These are phyloP conservation scores for Scylla paramamosain DNA, from an alignment of 1,140 invertebrate genomes.

Conservation along the genomic window DNA sequence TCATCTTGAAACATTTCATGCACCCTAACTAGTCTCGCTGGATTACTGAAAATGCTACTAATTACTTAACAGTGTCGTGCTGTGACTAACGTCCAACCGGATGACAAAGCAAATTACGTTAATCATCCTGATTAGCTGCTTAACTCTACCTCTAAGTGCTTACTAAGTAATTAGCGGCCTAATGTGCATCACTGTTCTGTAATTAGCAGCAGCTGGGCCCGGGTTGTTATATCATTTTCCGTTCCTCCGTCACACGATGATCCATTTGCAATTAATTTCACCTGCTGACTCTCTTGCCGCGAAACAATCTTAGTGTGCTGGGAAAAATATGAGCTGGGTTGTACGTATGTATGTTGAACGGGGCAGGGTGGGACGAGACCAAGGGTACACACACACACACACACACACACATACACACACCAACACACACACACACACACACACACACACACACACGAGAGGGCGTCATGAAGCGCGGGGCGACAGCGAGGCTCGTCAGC, in stretches of 20 bases:
- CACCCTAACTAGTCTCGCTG: background rate
- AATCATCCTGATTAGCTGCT: background rate
- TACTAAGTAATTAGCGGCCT: background rate
- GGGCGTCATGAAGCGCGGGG: background rate
- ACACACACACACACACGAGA: background rate
- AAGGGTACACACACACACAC: background rate
- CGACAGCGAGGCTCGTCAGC: slow-evolving; percentile 23
- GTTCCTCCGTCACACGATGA: background rate
- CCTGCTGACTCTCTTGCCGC: background rate
- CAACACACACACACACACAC: no score
- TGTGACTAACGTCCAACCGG: background rate
- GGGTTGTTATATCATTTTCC: background rate
- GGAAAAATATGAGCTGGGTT: background rate
- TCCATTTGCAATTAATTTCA: slow-evolving; percentile 16
- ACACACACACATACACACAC: no score
- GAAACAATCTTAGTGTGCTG: background rate
- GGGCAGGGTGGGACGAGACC: background rate
- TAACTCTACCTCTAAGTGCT: background rate
- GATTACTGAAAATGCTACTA: background rate
- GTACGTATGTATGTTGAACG: background rate
- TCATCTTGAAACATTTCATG: background rate
- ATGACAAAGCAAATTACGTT: slow-evolving; percentile 5
- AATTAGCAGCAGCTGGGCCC: background rate
- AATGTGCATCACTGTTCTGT: slow-evolving; percentile 10
- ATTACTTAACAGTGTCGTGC: background rate